Evolutionary conservation across 2,113 vertebrate genomes (phyloP).

Genomic region (Psilopsiagon aymara): DNA sequence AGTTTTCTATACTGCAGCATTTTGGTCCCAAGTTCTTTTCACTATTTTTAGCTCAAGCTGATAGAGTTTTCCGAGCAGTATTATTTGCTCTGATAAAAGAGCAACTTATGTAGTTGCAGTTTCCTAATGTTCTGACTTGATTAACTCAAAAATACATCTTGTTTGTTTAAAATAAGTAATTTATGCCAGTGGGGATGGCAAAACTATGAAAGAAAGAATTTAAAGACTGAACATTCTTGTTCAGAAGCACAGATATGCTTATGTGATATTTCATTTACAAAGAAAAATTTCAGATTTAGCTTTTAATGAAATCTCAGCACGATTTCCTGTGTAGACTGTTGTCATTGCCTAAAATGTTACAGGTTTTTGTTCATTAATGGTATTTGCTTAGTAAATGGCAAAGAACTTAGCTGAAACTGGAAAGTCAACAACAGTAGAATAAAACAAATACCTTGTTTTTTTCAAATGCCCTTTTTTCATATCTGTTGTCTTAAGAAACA

Average conservation of each 20-base stretch:
- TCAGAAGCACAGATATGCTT: not conserved
- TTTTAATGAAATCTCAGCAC: not conserved
- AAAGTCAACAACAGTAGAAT: not conserved
- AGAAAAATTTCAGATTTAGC: not conserved
- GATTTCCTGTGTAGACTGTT: not conserved
- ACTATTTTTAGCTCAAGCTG: not conserved
- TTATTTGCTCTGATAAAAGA: not conserved
- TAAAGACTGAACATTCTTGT: not conserved
- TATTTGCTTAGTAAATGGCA: not conserved
- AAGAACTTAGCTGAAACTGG: not conserved
- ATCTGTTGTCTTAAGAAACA: not conserved
- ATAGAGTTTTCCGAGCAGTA: not conserved
- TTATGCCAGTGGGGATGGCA: not conserved
- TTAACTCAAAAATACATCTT: not conserved
- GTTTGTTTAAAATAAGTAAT: constrained; percentile 2
- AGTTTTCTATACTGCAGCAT: not conserved
- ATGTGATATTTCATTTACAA: not conserved
- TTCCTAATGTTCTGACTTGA: not conserved
- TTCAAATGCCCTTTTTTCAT: not conserved
- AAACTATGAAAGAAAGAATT: not conserved
- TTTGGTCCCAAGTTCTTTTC: not conserved
- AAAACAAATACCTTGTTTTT: constrained; percentile 16
- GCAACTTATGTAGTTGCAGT: not conserved
- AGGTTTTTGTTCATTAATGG: not conserved
- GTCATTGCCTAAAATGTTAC: not conserved